These are phyloP conservation scores for Drosophila sucinea DNA, from an alignment of 1,140 invertebrate species.

Conservation along the genomic window DNA sequence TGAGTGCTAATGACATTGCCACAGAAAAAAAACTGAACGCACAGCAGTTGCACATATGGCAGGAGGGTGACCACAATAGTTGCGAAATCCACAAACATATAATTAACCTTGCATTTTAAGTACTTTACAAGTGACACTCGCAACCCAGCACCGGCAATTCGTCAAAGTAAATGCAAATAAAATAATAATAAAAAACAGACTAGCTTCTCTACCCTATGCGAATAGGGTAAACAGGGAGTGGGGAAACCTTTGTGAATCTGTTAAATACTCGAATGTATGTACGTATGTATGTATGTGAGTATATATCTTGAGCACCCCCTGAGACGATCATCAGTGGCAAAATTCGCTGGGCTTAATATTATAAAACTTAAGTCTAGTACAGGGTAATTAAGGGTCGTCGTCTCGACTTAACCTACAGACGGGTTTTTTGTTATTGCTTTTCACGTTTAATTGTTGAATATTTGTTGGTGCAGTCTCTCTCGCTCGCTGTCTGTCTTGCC, in stretches of 20 bases:
- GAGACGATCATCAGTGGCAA: too few species aligned
- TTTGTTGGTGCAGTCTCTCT: slow-evolving; percentile 33
- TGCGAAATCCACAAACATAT: slow-evolving; percentile 2
- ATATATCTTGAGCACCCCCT: too few species aligned
- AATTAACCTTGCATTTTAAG: slow-evolving; percentile 5
- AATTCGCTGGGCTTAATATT: too few species aligned
- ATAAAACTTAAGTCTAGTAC: not conserved
- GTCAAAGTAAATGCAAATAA: slow-evolving; percentile 4
- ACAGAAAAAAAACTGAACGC: slow-evolving; percentile 20
- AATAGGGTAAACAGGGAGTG: not conserved
- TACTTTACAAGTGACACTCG: slow-evolving; percentile 3
- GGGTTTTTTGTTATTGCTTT: slow-evolving; percentile 1
- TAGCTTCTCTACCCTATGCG: not conserved
- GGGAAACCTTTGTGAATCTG: not conserved
- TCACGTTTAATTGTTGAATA: slow-evolving; percentile 8
- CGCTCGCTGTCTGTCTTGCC: slow-evolving; percentile 24
- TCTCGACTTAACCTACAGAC: not conserved
- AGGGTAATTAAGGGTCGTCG: not conserved
- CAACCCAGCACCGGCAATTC: not conserved
- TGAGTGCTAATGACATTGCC: slow-evolving; percentile 63
- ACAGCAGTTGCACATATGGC: slow-evolving; percentile 23
- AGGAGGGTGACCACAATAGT: slow-evolving; percentile 41
- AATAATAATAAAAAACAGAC: not conserved
- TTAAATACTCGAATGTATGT: not conserved
- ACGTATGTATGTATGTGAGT: too few species aligned